Base-by-base conservation (phyloP, 2,888 invertebrate genomes). In the Pristionchus entomophagus region DNA sequence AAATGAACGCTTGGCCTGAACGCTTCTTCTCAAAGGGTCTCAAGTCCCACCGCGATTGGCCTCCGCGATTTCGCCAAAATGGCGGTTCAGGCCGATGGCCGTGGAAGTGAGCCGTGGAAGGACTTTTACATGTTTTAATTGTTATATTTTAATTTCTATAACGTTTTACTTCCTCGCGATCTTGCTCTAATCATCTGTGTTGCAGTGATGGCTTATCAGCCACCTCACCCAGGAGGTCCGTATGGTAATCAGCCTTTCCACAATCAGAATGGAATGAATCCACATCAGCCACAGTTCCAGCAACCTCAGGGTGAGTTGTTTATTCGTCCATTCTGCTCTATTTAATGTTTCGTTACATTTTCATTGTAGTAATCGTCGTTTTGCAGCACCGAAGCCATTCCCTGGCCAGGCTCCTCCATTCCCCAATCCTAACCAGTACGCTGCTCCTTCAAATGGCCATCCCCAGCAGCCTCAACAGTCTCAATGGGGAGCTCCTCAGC, bases 121-220 rank as follows among this genome's bases (percentile, higher is more conserved):
- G 17, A 65, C 62, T 65, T 65, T 8, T 32, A 35, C 32, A 17
- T 65, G 65, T 22, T 35, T 69, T 69, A 69, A 69, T 69, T 69
- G 38, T 38, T 69, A 19, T 5, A 38, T n/a, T n/a, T 26, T 51
- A 45, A 82, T 82, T 26, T 35, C 56, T 78, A 29, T 73, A 10
- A 8, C 38, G 22, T 41, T 5, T 38, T 35, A 32, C 6, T 5
- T 56, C 12, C 19, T 69, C n/a, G 5, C 38, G 6, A 69, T 38
- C 19, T 4, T 32, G 17, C n/a, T 10, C 14, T 6, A 69, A 10
- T 38, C 22, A 38, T 41, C 5, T 69, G 8, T 12, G 38, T 69
- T 69, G 6, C 35, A 45, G 81, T 8, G 49, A 85, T 85, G 85
- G 85, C 85, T n/a, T 85, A 77, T 59, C 85, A 78, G 85, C 85